These are phyloP conservation scores for Oscheius sp. DNA, from an alignment of 2,888 invertebrate genomes.

Conservation along the genomic window DNA sequence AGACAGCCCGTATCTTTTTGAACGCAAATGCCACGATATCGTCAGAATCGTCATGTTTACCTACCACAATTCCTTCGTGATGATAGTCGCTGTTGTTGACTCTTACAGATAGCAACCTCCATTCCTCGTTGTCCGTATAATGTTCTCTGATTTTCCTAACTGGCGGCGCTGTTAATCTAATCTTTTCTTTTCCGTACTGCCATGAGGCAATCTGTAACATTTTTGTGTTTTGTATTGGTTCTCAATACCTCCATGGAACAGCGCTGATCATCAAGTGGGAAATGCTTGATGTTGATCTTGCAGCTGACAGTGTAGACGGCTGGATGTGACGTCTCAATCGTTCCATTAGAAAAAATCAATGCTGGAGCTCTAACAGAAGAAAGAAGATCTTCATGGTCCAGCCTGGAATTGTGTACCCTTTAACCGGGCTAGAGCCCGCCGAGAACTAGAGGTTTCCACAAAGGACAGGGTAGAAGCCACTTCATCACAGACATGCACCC, in stretches of 20 bases:
- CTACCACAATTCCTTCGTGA: conserved; percentile 67
- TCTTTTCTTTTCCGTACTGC: conserved; percentile 69
- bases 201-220: conserved; percentile 67
- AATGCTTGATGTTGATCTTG: conserved; percentile 66
- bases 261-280: conserved; percentile 63
- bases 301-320: conserved; percentile 70
- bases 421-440: conserved; percentile 44
- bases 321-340: conserved; percentile 66
- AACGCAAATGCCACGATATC: neutral
- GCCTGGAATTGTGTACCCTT: conserved; percentile 65
- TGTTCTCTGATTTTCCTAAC: conserved; percentile 63
- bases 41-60: conserved; percentile 10
- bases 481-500: too few species aligned
- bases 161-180: conserved; percentile 63
- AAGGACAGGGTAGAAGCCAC: conserved; percentile 18
- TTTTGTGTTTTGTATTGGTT: neutral
- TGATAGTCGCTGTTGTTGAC: conserved; percentile 64
- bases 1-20: neutral
- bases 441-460: conserved; percentile 19
- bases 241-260: conserved; percentile 65
- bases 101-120: conserved; percentile 64
- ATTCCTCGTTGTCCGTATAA: conserved; percentile 67
- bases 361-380: conserved; percentile 65
- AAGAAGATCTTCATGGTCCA: conserved; percentile 69
- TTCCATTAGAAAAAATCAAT: conserved; percentile 64